These are phyloP conservation scores for Henricia sp. DNA, from an alignment of 53 echinoderm and acorn worm species.

Conservation along the genomic window DNA sequence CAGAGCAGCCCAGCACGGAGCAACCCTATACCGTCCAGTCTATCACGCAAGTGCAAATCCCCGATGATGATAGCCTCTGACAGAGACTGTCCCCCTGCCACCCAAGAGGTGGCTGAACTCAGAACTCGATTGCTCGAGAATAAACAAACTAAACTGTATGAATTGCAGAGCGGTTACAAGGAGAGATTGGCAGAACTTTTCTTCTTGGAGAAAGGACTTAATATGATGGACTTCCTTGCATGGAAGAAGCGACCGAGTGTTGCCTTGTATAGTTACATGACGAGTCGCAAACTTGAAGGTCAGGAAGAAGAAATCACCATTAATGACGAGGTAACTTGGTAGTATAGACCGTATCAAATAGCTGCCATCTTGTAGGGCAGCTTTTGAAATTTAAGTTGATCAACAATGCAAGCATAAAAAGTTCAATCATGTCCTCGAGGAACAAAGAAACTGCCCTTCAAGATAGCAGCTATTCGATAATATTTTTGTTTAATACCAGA, in stretches of 20 bases:
- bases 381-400: too few species aligned
- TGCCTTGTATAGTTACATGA: constrained; percentile 72
- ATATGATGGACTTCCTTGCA: constrained; percentile 97
- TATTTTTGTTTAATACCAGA: too few species aligned
- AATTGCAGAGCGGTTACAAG: constrained; percentile 82
- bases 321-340: constrained; percentile 73
- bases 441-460: too few species aligned
- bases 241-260: constrained; percentile 89
- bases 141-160: constrained; percentile 72
- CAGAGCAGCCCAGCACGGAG: constrained; percentile 83
- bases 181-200: constrained; percentile 92
- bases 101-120: constrained; percentile 83
- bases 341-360: too few species aligned
- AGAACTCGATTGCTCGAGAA: constrained; percentile 83
- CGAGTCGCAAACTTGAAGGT: constrained; percentile 82
- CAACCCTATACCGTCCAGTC: constrained; percentile 97
- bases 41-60: constrained; percentile 71
- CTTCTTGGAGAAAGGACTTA: constrained; percentile 90
- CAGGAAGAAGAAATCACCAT: constrained; percentile 71
- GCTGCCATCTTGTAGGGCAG: too few species aligned
- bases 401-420: too few species aligned
- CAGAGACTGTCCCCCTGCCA: constrained; percentile 73
- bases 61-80: constrained; percentile 64
- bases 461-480: too few species aligned
- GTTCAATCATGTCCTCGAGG: too few species aligned